These are phyloP conservation scores for Condylura cristata DNA, from an alignment of 2,113 vertebrate genomes.

Conservation along the genomic window DNA sequence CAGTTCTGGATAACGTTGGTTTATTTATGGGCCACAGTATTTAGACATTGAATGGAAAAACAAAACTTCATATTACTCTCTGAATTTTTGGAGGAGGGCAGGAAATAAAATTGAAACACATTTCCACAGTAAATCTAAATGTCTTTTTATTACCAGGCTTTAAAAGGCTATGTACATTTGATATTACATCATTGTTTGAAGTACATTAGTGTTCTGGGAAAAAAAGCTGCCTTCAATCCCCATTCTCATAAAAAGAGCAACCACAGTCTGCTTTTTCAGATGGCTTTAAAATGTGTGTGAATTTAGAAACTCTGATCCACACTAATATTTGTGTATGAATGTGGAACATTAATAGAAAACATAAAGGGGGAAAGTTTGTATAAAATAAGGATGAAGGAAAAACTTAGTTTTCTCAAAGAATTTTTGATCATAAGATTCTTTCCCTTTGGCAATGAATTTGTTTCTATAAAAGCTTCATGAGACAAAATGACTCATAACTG, in stretches of 20 bases:
- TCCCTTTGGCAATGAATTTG: slow-evolving; percentile 57
- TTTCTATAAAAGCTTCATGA: slow-evolving; percentile 62
- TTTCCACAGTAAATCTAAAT: slow-evolving; percentile 68
- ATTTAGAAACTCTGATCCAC: slow-evolving; percentile 69
- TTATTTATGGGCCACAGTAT: slow-evolving; percentile 48
- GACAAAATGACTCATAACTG: slow-evolving; percentile 55
- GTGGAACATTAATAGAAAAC: slow-evolving; percentile 71
- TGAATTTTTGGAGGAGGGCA: slow-evolving; percentile 31
- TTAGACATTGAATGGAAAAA: slow-evolving; percentile 57
- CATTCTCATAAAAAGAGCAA: slow-evolving; percentile 75
- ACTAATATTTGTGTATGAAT: slow-evolving; percentile 66
- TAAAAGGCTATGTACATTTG: slow-evolving; percentile 74
- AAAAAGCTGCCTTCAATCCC: slow-evolving; percentile 74
- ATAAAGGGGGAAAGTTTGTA: slow-evolving; percentile 58
- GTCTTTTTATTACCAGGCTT: slow-evolving; percentile 59
- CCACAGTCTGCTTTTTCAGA: slow-evolving; percentile 75
- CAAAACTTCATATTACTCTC: slow-evolving; percentile 35
- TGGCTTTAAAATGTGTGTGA: slow-evolving; percentile 74
- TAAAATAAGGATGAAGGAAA: slow-evolving; percentile 58
- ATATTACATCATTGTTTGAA: slow-evolving; percentile 77
- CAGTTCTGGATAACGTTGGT: not conserved
- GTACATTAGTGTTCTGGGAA: slow-evolving; percentile 67
- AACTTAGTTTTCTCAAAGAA: slow-evolving; percentile 52
- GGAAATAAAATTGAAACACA: slow-evolving; percentile 70
- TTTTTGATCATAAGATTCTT: slow-evolving; percentile 60